Evolutionary conservation across 2,888 invertebrate genomes (phyloP).

Genomic region (Bombylius discolor): DNA sequence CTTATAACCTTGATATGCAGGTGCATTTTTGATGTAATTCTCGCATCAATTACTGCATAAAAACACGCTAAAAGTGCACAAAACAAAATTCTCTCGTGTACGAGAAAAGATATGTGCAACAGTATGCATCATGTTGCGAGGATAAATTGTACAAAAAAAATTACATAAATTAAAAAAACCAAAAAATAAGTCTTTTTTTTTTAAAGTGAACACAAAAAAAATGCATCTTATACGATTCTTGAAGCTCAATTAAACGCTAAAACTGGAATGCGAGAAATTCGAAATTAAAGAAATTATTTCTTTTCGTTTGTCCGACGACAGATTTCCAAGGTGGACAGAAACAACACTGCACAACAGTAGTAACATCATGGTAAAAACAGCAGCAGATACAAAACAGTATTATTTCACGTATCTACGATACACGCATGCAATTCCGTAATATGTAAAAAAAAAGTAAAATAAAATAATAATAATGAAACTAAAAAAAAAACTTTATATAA

Average conservation of each 20-base stretch:
- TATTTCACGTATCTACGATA: too few relatives aligned
- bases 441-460: too few relatives aligned
- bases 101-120: too few relatives aligned
- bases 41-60: conserved; percentile 5
- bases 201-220: neutral
- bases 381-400: too few relatives aligned
- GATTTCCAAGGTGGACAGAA: neutral
- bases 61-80: conserved; percentile 6
- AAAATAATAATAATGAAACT: too few relatives aligned
- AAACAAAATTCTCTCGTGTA: conserved; percentile 4
- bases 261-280: conserved; percentile 6
- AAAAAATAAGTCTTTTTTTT: neutral
- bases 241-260: conserved; percentile 3
- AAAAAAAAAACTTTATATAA: too few relatives aligned
- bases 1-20: conserved; percentile 1
- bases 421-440: too few relatives aligned
- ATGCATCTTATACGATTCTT: neutral
- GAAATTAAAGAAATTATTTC: conserved; percentile 6
- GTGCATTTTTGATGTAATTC: conserved; percentile 1
- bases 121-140: too few relatives aligned
- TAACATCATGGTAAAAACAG: too few relatives aligned
- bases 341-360: neutral
- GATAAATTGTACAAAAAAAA: too few relatives aligned
- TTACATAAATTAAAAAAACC: neutral
- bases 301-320: neutral